A percentile compares a stretch with the other conserved stretches of the same genome.
Evolutionary conservation across 2,888 invertebrate genomes (phyloP).

Genomic region (Nezara viridula): DNA sequence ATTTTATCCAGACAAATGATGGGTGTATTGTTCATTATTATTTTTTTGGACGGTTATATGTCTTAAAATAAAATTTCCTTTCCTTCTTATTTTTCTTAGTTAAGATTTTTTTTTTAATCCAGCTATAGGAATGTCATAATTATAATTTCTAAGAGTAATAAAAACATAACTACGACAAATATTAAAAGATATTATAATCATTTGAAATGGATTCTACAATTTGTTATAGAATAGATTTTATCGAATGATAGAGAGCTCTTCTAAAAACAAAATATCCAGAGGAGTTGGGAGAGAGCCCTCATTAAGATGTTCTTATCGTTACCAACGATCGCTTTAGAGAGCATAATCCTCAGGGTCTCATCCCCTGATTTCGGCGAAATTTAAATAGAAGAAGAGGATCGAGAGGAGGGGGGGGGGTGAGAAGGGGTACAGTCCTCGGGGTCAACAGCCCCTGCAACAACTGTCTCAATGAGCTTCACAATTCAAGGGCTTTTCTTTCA

Average conservation of each 20-base stretch:
- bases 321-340: not conserved
- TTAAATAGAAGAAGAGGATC: not conserved
- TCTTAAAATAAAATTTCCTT: too few relatives aligned
- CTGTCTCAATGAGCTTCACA: not conserved
- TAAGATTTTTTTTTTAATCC: too few relatives aligned
- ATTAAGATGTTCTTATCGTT: not conserved
- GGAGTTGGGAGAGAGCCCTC: not conserved
- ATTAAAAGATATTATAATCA: not conserved
- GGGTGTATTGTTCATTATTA: too few relatives aligned
- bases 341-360: not conserved
- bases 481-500: not conserved
- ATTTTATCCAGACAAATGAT: too few relatives aligned
- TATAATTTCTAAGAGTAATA: too few relatives aligned
- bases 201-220: not conserved
- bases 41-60: too few relatives aligned
- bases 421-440: not conserved
- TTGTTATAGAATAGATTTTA: not conserved
- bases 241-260: not conserved
- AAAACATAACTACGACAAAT: not conserved
- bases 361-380: not conserved
- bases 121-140: too few relatives aligned
- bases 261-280: not conserved
- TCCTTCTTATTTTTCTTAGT: too few relatives aligned
- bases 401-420: not conserved
- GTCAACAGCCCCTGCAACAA: not conserved